Evolutionary conservation across 2,797 vertebrate genomes (phyloP), one percentile per base, ranked within the genome.

Genomic region (Hipposideros larvatus): DNA sequence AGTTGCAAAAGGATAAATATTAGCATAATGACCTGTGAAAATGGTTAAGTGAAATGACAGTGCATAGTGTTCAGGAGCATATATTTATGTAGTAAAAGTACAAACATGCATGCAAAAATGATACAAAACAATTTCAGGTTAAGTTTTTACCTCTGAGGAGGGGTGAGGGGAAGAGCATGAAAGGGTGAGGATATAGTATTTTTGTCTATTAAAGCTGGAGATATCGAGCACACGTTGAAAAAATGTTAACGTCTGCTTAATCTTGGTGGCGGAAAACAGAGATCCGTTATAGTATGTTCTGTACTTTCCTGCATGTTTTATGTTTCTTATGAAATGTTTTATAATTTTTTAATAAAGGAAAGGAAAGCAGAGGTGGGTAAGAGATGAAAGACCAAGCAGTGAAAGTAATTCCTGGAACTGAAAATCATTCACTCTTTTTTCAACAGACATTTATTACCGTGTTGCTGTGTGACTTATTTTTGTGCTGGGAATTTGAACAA

Each of bases 281-380:
- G 66, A 11, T n/a, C 82, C 84, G 18, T 94, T 87, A 91, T n/a
- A 70, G 43, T 6, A 73, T 43, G n/a, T 65, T 87, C 26, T 90
- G 11, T 66, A 46, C 37, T 96, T 88, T 51, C 46, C 74, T 94
- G 22, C 15, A 2, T 86, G 59, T 79, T 94, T 95, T 73, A 55
- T 87, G 79, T 96, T 94, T 96, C 65, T 55, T 73, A 63, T 65
- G 46, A 87, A 94, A 75, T 86, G 18, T 74, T 66, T 84, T 16
- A 68, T 68, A 28, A 11, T 68, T 95, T 96, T 93, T 80, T 51
- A 65, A 24, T 68, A 90, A 92, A 66, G 22, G 46, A 59, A 95
- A 78, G 34, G 68, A 92, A 85, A 87, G 26, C 43, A 92, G 59
- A 75, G 22, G 13, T 51, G 34, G 22, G 14, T 68, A 82, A 94